A percentile compares a stretch with the other conserved stretches of the same genome.
Conservation (phyloP, 2,888 invertebrate genomes). For the Pachydiplax longipennis region DNA sequence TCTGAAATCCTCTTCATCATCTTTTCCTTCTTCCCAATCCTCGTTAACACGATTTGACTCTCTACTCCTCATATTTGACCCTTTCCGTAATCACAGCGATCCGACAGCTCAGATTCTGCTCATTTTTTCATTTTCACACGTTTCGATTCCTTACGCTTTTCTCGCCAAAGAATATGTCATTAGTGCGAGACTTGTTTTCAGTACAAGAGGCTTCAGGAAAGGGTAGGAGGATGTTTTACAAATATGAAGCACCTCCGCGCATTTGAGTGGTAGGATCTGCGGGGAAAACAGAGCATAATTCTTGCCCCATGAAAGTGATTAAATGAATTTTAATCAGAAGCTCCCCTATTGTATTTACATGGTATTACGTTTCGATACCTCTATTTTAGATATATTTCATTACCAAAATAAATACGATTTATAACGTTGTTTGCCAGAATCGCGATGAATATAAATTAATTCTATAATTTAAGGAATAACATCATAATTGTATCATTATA, state of each 20-base stretch:
- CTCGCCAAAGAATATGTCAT: slow-evolving; percentile 35
- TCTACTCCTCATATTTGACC: not conserved
- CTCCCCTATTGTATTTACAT: no score
- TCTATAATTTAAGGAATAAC: no score
- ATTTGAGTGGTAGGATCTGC: no score
- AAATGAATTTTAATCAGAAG: no score
- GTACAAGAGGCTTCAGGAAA: not conserved
- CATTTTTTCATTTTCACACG: not conserved
- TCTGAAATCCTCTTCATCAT: not conserved
- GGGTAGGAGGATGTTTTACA: not conserved
- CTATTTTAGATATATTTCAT: no score
- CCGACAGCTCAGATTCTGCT: not conserved
- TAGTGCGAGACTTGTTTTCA: slow-evolving; percentile 13
- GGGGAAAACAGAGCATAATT: no score
- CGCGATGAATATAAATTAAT: no score
- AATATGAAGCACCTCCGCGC: not conserved
- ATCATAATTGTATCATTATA: no score
- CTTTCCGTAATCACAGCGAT: not conserved
- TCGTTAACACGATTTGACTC: not conserved
- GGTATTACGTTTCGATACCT: no score
- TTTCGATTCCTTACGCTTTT: not conserved
- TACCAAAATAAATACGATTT: no score
- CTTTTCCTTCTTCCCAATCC: not conserved
- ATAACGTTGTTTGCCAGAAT: no score
- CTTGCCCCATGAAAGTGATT: no score